Evolutionary conservation across 2,888 invertebrate genomes (phyloP).

Genomic region (Lucinisca nassula): DNA sequence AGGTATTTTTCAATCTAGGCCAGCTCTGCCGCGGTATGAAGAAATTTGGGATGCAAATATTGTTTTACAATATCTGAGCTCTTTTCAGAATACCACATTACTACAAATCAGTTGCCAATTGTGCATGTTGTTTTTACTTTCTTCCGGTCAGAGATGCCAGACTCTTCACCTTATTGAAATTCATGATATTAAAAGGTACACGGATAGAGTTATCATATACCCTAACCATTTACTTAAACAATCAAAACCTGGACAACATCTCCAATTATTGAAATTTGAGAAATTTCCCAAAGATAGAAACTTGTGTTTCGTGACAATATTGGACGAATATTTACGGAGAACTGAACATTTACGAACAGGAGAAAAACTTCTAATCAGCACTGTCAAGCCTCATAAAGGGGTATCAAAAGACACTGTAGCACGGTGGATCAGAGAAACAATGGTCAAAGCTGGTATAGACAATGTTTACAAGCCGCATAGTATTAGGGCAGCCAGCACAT

Average conservation of each 20-base stretch:
- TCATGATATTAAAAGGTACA: not conserved
- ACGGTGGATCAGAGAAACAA: not conserved
- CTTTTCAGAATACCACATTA: not conserved
- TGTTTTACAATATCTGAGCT: not conserved
- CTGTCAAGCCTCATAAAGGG: not conserved
- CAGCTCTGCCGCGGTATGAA: not conserved
- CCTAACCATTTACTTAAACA: not conserved
- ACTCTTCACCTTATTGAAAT: conserved; percentile 11
- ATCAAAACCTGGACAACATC: not conserved
- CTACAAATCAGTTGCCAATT: not conserved
- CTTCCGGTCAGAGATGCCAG: conserved; percentile 14
- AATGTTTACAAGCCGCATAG: conserved; percentile 6
- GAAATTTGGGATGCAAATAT: not conserved
- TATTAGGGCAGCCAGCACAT: conserved; percentile 1
- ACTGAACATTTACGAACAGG: not conserved
- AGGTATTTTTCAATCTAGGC: not conserved
- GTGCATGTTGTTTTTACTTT: conserved; percentile 12
- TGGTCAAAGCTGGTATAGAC: not conserved
- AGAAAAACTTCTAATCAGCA: conserved; percentile 3
- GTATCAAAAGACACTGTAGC: conserved; percentile 15
- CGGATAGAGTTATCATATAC: not conserved
- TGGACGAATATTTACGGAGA: not conserved
- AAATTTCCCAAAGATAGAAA: not conserved
- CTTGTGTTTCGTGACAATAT: conserved; percentile 8
- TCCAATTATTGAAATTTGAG: not conserved